These are phyloP conservation scores for Sycophaga agraensis DNA, from an alignment of 1,140 invertebrate species.

Conservation along the genomic window DNA sequence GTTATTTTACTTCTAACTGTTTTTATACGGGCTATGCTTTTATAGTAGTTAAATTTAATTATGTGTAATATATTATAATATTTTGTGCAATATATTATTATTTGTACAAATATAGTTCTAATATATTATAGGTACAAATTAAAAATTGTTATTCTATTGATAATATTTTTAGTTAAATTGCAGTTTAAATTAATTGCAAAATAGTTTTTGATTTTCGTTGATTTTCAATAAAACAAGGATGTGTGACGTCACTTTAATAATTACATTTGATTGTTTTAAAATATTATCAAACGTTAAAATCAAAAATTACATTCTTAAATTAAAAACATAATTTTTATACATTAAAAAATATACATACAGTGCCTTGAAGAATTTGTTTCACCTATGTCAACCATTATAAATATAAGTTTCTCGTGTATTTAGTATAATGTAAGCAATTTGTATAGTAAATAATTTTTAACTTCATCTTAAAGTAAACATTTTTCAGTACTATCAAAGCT, in stretches of 20 bases:
- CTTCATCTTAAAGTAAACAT: background rate
- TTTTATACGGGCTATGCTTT: too few species aligned
- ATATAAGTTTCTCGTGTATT: background rate
- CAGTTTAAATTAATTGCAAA: too few species aligned
- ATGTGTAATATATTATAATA: background rate
- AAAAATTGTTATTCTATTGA: too few species aligned
- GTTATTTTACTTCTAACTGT: too few species aligned
- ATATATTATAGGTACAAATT: too few species aligned
- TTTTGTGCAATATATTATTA: too few species aligned
- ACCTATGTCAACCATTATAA: conserved; percentile 5
- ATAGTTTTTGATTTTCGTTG: too few species aligned
- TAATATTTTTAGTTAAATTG: too few species aligned
- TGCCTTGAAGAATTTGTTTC: background rate
- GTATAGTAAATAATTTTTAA: conserved; percentile 8
- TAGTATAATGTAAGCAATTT: conserved; percentile 16
- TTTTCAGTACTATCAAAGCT: conserved; percentile 1
- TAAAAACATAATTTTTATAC: background rate
- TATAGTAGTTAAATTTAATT: too few species aligned
- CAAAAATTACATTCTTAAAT: background rate
- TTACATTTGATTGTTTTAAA: background rate
- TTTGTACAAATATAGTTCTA: too few species aligned
- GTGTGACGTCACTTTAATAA: background rate
- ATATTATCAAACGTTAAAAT: background rate
- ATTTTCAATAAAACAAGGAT: background rate
- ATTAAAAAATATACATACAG: background rate